phyloP scores from a whole-genome alignment of 2,888 invertebrate genomes.

The Eugnorisma glareosa region DNA sequence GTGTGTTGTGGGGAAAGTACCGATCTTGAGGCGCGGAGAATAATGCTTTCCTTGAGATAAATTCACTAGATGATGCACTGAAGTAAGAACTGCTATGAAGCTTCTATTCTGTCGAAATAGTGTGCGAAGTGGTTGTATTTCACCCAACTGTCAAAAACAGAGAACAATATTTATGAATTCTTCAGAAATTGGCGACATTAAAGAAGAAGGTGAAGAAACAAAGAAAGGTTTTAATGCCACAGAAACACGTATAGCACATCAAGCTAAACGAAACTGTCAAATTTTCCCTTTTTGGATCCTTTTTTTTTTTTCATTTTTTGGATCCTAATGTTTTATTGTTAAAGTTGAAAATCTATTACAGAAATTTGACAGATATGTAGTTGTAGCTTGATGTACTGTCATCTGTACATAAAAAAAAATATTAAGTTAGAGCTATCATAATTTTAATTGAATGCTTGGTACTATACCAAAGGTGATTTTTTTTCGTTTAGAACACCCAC shows the following conservation, averaged over 20 bases:
- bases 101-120: background rate
- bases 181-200: background rate
- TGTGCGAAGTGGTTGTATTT: background rate
- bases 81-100: background rate
- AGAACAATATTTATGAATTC: background rate
- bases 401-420: background rate
- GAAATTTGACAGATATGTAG: too few relatives aligned
- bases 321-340: too few relatives aligned
- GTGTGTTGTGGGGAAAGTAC: constrained; percentile 43
- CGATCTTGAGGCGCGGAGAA: constrained; percentile 32
- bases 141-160: background rate
- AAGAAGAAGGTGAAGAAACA: background rate
- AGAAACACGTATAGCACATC: background rate
- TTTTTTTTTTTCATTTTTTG: too few relatives aligned
- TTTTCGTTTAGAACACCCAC: background rate
- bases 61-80: background rate
- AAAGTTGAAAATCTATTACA: too few relatives aligned
- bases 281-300: too few relatives aligned
- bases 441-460: background rate
- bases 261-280: too few relatives aligned
- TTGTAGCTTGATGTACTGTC: too few relatives aligned
- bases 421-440: background rate
- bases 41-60: constrained; percentile 15
- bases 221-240: background rate
- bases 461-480: background rate